Percentiles rank a stretch among this genome's conserved stretches.
These are phyloP conservation scores for Chrosomus eos DNA, from an alignment of 2,797 vertebrate species.

Conservation along the genomic window DNA sequence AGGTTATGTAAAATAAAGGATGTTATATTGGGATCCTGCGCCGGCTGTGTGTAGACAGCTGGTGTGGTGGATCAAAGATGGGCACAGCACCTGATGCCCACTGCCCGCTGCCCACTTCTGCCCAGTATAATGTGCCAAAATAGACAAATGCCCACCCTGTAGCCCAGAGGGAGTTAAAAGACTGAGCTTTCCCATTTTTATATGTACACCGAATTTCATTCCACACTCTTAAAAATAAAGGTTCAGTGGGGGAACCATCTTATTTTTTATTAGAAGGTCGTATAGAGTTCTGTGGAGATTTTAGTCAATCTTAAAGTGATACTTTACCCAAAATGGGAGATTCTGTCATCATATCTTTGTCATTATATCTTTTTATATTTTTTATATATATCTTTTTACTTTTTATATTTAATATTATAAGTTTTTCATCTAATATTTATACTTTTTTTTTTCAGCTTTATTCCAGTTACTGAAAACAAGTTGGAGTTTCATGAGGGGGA, in stretches of 20 bases:
- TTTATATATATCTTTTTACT: background rate
- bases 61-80: conserved; percentile 14
- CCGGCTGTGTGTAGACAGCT: conserved; percentile 23
- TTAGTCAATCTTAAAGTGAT: background rate
- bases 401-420: background rate
- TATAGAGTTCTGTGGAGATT: background rate
- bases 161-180: background rate
- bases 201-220: background rate
- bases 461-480: too few species aligned
- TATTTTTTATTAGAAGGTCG: background rate
- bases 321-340: background rate
- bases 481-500: too few species aligned
- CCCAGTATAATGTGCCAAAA: conserved; percentile 5
- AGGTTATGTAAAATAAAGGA: conserved; percentile 7
- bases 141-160: conserved; percentile 13
- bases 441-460: background rate
- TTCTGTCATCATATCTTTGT: background rate
- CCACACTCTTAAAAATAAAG: background rate
- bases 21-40: conserved; percentile 7
- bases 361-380: background rate
- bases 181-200: background rate
- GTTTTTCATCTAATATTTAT: background rate
- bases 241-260: background rate
- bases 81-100: conserved; percentile 16
- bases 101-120: background rate